phyloP scores from a whole-genome alignment of 2,888 invertebrate genomes.

The Cephus spinipes region DNA sequence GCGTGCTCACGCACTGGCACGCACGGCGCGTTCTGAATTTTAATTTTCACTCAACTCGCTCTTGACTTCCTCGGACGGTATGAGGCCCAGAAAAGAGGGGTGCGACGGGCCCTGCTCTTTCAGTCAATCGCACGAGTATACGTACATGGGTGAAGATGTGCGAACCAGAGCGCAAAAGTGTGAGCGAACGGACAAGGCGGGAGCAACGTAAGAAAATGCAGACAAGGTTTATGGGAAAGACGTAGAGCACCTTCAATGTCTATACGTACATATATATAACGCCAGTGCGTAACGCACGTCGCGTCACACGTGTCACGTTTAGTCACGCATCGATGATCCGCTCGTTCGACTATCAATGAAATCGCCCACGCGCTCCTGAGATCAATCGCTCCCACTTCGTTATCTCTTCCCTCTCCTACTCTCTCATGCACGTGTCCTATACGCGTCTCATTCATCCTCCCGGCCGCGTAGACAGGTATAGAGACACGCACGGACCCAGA shows the following conservation, averaged over 20 bases:
- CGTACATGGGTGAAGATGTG: background rate
- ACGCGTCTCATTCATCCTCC: constrained; percentile 11
- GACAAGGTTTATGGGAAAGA: background rate
- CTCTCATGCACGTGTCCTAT: background rate
- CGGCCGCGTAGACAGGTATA: constrained; percentile 6
- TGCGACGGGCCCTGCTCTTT: background rate
- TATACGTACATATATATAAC: background rate
- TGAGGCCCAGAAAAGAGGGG: background rate
- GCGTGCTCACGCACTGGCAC: constrained; percentile 21
- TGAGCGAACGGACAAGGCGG: background rate
- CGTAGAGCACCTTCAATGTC: background rate
- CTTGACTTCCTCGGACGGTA: background rate
- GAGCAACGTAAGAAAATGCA: background rate
- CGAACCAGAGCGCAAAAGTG: constrained; percentile 2
- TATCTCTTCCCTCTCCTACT: constrained; percentile 19
- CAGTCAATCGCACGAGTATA: background rate
- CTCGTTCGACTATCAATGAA: constrained; percentile 52
- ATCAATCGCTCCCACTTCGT: constrained; percentile 9
- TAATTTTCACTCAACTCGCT: constrained; percentile 50
- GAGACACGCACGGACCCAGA: background rate
- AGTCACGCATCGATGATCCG: constrained; percentile 36
- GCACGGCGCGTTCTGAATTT: constrained; percentile 51
- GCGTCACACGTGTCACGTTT: constrained; percentile 15
- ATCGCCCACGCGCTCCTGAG: constrained; percentile 43
- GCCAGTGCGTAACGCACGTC: background rate